A percentile compares a stretch with the other conserved stretches of the same genome.
Evolutionary conservation across 2,113 vertebrate species (phyloP).

Genomic region (Gobio gobio): DNA sequence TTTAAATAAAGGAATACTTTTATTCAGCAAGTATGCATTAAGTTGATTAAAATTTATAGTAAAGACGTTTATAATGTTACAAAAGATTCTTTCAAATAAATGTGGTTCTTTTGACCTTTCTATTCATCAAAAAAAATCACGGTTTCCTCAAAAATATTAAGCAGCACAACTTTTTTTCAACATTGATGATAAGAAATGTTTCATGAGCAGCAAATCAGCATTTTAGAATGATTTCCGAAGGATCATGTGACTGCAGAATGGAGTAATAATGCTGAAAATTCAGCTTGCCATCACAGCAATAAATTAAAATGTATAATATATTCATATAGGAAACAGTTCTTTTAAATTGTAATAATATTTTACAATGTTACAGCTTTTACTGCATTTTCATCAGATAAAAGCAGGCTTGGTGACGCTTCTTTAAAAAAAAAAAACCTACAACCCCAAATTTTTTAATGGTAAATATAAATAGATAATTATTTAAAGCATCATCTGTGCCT

Average conservation of each 20-base stretch:
- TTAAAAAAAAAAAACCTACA: neutral
- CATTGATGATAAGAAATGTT: neutral
- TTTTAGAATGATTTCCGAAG: neutral
- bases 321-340: neutral
- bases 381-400: neutral
- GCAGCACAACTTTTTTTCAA: neutral
- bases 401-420: neutral
- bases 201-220: neutral
- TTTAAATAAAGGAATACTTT: no score
- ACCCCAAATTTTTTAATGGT: neutral
- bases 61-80: no score
- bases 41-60: neutral
- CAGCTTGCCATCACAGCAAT: neutral
- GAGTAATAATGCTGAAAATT: neutral
- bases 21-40: neutral
- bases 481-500: neutral
- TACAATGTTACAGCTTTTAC: neutral
- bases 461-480: neutral
- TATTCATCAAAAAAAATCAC: neutral
- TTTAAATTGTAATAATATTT: neutral
- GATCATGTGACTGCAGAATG: neutral
- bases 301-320: neutral
- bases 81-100: no score
- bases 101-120: neutral
- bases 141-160: neutral